Evolutionary conservation across 1,140 invertebrate species (phyloP), one percentile per base, ranked within the genome.

Genomic region (Trichoplusia ni): DNA sequence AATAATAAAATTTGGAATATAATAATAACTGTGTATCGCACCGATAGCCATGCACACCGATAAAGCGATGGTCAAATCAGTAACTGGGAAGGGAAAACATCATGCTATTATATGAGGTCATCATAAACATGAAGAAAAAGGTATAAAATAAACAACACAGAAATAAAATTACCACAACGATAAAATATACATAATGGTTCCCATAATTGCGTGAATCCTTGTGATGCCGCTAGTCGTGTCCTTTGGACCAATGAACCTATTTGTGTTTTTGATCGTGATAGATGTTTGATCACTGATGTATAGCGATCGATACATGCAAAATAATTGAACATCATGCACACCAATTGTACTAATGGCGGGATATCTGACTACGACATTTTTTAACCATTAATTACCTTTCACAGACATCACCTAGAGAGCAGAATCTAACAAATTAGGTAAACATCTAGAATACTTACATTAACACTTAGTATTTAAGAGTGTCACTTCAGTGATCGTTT

Each of bases 81-180:
- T 54, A 47, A 56, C 67, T 73, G 47, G 23, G 72, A 70, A 68
- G 65, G 65, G 38, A 63, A 70, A 70, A 71, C 64, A 53, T 79
- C 82, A 88, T 89, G 84, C 84, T 78, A 8, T 84, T 86, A 84
- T 86, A 83, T 88, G 81, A 86, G 82, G 84, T 86, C 82, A 73
- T 62, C 81, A 53, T 69, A 51, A 67, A 62, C 19, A 49, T 56
- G 54, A 65, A 65, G 56, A 59, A 64, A 67, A 69, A 75, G 69
- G 35, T 69, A 78, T 69, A 75, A 62, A 61, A 65, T 73, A 69
- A 63, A 70, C 23, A 73, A 9, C 38, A 77, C 47, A 71, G 61
- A 75, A 80, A 77, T 47, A 73, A 79, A 73, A 31, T 78, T 5
- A 83, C 73, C 63, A 83, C 79, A 73, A 68, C 66, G 63, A 81